A percentile compares a stretch with the other conserved stretches of the same genome.
Conservation (phyloP, 2,888 invertebrate genomes). For the Pandemis cinnamomeana region DNA sequence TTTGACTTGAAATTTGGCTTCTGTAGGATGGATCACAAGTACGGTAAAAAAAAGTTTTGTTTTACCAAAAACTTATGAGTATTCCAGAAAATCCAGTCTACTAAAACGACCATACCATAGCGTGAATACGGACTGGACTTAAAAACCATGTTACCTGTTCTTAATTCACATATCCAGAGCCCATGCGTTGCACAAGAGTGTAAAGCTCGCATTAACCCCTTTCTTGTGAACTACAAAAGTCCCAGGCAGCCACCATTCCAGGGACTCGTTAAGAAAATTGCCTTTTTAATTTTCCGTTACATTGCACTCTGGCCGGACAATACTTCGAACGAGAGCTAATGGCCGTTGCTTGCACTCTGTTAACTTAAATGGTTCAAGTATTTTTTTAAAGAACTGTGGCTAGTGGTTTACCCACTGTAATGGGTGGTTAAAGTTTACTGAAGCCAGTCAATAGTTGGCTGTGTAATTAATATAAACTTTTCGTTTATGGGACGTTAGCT, state of each 20-base stretch:
- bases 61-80: too few relatives aligned
- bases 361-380: constrained; percentile 6
- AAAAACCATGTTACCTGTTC: neutral
- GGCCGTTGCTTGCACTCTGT: constrained; percentile 21
- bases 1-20: too few relatives aligned
- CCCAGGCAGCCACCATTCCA: constrained; percentile 52
- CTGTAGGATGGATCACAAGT: too few relatives aligned
- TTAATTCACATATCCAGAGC: neutral
- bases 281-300: constrained; percentile 78
- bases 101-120: neutral
- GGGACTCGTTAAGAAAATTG: constrained; percentile 74
- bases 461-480: neutral
- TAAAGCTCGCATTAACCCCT: constrained; percentile 5
- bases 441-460: neutral
- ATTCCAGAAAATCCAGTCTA: neutral
- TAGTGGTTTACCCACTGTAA: constrained; percentile 22
- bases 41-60: too few relatives aligned
- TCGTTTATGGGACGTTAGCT: neutral
- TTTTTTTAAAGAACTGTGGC: constrained; percentile 15
- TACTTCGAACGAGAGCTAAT: constrained; percentile 36
- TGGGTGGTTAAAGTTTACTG: constrained; percentile 2
- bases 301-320: constrained; percentile 49
- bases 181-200: constrained; percentile 8
- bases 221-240: constrained; percentile 27
- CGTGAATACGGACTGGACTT: neutral